Conservation (phyloP, 2,888 invertebrate genomes). For the Plagodis pulveraria region DNA sequence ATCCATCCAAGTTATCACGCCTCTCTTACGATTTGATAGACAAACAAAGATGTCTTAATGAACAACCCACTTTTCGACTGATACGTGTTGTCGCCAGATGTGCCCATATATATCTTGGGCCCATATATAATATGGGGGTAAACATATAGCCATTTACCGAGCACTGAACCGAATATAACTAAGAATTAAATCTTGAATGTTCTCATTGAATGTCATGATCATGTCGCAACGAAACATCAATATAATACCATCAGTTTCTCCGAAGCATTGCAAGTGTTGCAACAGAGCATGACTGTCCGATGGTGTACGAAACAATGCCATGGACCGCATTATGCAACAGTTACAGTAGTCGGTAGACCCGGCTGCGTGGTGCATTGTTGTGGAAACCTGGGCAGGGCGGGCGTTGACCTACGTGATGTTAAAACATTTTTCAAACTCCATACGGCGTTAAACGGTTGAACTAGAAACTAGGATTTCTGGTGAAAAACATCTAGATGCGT, state of each 20-base stretch:
- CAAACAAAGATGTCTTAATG: too few species aligned
- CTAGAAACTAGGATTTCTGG: too few species aligned
- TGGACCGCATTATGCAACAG: constrained; percentile 33
- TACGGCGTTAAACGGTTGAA: too few species aligned
- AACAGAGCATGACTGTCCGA: constrained; percentile 32
- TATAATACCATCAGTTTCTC: constrained; percentile 26
- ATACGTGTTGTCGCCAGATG: too few species aligned
- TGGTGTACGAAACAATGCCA: constrained; percentile 36
- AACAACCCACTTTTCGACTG: too few species aligned
- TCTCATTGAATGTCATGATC: constrained; percentile 1
- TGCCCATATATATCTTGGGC: too few species aligned
- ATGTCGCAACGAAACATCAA: constrained; percentile 18
- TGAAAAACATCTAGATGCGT: too few species aligned
- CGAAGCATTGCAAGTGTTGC: constrained; percentile 34
- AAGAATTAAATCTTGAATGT: background rate
- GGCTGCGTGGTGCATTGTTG: constrained; percentile 29
- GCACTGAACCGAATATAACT: too few species aligned
- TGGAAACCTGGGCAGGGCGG: constrained; percentile 20
- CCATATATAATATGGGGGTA: too few species aligned
- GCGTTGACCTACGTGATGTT: constrained; percentile 14
- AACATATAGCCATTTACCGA: too few species aligned
- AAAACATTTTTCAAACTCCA: background rate
- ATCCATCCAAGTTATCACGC: too few species aligned
- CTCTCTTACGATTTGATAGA: too few species aligned
- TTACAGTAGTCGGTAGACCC: constrained; percentile 2